Percentiles rank a stretch among this genome's conserved stretches.
phyloP scores from a whole-genome alignment of 2,113 vertebrate genomes.

The Passer montanus region DNA sequence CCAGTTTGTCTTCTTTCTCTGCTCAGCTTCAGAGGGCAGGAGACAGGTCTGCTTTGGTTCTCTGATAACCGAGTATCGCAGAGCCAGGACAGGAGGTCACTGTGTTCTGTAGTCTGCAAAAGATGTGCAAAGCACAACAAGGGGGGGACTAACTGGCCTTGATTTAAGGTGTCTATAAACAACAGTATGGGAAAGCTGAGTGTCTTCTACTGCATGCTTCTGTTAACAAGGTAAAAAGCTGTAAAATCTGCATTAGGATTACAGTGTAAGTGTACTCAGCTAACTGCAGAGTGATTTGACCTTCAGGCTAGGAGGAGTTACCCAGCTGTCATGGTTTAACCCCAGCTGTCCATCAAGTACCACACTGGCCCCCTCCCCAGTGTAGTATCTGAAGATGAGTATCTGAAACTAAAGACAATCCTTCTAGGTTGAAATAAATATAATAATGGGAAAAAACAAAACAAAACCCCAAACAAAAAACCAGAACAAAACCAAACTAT shows the following conservation, averaged over 20 bases:
- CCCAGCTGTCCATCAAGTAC: background rate
- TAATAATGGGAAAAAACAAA: background rate
- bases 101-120: background rate
- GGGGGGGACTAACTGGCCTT: no score
- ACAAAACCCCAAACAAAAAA: no score
- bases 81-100: background rate
- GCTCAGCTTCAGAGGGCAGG: background rate
- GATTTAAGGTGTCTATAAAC: background rate
- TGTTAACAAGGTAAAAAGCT: background rate
- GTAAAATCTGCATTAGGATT: background rate
- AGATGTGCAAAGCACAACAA: background rate
- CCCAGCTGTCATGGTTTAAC: background rate
- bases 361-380: fast-evolving
- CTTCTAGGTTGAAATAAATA: background rate
- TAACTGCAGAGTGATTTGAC: background rate
- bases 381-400: background rate
- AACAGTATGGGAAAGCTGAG: background rate
- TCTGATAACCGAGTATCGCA: background rate
- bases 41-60: background rate
- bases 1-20: background rate
- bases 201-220: background rate
- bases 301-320: background rate
- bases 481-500: background rate
- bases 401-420: background rate
- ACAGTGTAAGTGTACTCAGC: background rate